Evolutionary conservation across 23 tunicate species (phyloP).

Genomic region (Phallusia fumigata): DNA sequence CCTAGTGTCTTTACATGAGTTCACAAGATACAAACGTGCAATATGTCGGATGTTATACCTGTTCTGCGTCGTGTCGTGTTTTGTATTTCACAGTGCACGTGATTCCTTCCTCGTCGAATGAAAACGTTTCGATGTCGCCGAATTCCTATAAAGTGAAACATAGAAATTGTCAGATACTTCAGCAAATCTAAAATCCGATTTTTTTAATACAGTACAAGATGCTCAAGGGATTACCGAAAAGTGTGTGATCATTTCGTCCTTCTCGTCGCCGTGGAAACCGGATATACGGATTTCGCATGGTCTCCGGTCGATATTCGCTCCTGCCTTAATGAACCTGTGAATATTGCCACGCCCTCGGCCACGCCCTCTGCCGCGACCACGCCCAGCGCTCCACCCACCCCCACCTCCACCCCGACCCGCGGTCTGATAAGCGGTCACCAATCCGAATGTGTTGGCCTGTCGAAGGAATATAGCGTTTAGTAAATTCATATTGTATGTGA

Average conservation of each 20-base stretch:
- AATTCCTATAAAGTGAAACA: slow-evolving; percentile 37
- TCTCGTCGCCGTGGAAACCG: slow-evolving; percentile 86
- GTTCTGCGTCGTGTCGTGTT: slow-evolving; percentile 77
- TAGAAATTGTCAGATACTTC: no score
- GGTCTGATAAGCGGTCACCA: slow-evolving; percentile 43
- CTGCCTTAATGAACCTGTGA: slow-evolving; percentile 67
- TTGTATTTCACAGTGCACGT: slow-evolving; percentile 77
- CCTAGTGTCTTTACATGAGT: not conserved
- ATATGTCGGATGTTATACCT: no score
- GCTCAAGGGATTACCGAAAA: slow-evolving; percentile 47
- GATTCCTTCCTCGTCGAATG: slow-evolving; percentile 74
- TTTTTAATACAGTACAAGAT: no score
- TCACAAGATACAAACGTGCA: no score
- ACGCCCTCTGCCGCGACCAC: slow-evolving; percentile 64
- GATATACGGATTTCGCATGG: slow-evolving; percentile 81
- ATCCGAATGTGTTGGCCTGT: slow-evolving; percentile 73
- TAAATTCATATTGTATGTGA: no score
- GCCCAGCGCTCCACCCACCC: slow-evolving; percentile 22
- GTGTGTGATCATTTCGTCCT: slow-evolving; percentile 86
- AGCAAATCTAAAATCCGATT: not conserved
- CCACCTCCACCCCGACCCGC: slow-evolving; percentile 43
- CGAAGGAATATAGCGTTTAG: not conserved
- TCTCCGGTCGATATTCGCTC: slow-evolving; percentile 90
- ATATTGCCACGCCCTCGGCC: slow-evolving; percentile 54
- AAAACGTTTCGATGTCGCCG: slow-evolving; percentile 76